A percentile compares a stretch with the other conserved stretches of the same genome.
Evolutionary conservation across 2,888 invertebrate genomes (phyloP).

Genomic region (Dryobota labecula): DNA sequence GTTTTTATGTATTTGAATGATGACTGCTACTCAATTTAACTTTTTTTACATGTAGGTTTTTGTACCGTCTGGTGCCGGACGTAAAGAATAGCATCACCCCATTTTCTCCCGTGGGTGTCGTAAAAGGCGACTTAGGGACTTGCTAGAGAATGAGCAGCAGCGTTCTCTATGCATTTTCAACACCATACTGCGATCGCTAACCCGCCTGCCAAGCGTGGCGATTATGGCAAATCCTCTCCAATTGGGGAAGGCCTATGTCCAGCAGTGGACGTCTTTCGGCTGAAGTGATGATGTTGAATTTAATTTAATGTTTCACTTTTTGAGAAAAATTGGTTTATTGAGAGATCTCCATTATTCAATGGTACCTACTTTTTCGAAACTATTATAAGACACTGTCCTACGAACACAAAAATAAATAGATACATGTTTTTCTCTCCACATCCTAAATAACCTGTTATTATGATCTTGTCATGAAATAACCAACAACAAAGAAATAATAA

Average conservation of each 20-base stretch:
- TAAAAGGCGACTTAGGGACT: too few species aligned
- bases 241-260: too few species aligned
- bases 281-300: too few species aligned
- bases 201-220: too few species aligned
- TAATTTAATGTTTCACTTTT: not conserved
- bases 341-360: not conserved
- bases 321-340: not conserved
- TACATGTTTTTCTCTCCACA: conserved; percentile 8
- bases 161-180: too few species aligned
- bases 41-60: not conserved
- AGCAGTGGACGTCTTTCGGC: too few species aligned
- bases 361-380: not conserved
- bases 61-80: too few species aligned
- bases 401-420: conserved; percentile 1
- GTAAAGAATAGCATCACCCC: too few species aligned
- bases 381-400: not conserved
- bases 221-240: too few species aligned
- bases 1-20: not conserved
- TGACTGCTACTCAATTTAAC: not conserved
- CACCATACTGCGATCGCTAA: too few species aligned
- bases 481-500: conserved; percentile 41
- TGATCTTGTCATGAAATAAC: conserved; percentile 34
- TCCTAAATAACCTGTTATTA: conserved; percentile 38
- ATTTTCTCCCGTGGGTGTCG: too few species aligned
- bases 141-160: too few species aligned